Base-by-base conservation (phyloP, 2,888 invertebrate genomes). In the Drosophila kokeensis region DNA sequence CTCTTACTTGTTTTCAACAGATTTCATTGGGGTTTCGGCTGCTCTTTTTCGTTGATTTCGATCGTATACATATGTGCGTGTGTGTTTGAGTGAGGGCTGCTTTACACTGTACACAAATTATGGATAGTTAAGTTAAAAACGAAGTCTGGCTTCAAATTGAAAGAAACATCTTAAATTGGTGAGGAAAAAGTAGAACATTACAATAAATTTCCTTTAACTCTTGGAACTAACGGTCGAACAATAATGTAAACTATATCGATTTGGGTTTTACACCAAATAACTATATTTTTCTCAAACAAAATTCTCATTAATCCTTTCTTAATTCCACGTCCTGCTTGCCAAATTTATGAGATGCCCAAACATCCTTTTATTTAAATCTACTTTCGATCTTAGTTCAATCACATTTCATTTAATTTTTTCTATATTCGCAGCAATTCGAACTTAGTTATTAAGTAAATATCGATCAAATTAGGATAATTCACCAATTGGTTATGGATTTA, bases 101-200 rank as follows among this genome's bases (percentile, higher is more conserved):
- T 61, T 74, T 85, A 85, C 89, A 85, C 85, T 85, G 85, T 50
- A 78, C 89, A 62, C 52, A 85, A 85, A 78, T 18, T 27, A 15
- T 40, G 29, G 40, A 24, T 7, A 49, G 48, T 70, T 69, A 2
- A 32, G 8, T 27, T 29, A 10, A 24, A 7, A n/a, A 2, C 18
- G 10, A 67, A 65, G 61, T 69, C 65, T 30, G 71, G 81, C 78
- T 79, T 76, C 10, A 42, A 42, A 29, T 15, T 10, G 10, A 40
- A n/a, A 15, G 8, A 40, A 38, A 10, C 15, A 15, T 2, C 21
- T 55, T 0, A 1, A 29, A 21, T 8, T 21, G 21, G 3, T 21
- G 21, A 5, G 7, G 4, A 13, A 11, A 40, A 42, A 30, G 30
- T 42, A 15, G 10, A 36, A 42, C 4, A n/a, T 21, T 8, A 30